phyloP scores from a whole-genome alignment of 1,140 invertebrate species.

The Papilio xuthus region DNA sequence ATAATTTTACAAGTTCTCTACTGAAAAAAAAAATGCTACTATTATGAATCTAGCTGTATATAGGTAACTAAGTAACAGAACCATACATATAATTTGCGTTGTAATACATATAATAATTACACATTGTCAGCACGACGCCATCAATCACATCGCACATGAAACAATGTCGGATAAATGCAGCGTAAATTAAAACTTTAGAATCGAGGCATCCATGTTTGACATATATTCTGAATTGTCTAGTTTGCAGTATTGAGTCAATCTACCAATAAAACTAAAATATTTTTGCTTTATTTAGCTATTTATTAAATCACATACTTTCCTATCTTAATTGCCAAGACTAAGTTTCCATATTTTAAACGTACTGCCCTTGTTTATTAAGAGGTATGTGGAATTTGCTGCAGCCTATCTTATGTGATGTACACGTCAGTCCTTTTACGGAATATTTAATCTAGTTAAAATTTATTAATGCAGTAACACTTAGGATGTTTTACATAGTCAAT shows the following conservation, averaged over 20 bases:
- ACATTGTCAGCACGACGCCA: neutral
- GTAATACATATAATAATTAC: neutral
- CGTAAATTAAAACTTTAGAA: constrained; percentile 20
- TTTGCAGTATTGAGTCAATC: constrained; percentile 3
- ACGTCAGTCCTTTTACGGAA: too few relatives aligned
- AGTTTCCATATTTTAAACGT: too few relatives aligned
- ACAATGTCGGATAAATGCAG: constrained; percentile 26
- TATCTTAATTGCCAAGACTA: too few relatives aligned
- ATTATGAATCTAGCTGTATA: neutral
- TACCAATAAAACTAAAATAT: neutral
- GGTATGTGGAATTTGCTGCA: too few relatives aligned
- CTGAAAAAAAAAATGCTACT: neutral
- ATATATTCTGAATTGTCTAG: neutral
- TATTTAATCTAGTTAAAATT: too few relatives aligned
- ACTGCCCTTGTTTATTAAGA: too few relatives aligned
- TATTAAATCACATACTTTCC: too few relatives aligned
- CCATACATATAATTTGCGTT: neutral
- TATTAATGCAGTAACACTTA: too few relatives aligned
- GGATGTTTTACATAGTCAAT: neutral
- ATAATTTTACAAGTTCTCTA: neutral
- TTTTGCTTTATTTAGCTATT: neutral
- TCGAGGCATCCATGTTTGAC: neutral
- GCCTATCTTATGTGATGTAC: too few relatives aligned
- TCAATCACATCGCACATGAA: neutral
- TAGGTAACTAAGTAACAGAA: too few relatives aligned